Evolutionary conservation across 2,797 vertebrate species (phyloP).

Genomic region (Todus mexicanus): DNA sequence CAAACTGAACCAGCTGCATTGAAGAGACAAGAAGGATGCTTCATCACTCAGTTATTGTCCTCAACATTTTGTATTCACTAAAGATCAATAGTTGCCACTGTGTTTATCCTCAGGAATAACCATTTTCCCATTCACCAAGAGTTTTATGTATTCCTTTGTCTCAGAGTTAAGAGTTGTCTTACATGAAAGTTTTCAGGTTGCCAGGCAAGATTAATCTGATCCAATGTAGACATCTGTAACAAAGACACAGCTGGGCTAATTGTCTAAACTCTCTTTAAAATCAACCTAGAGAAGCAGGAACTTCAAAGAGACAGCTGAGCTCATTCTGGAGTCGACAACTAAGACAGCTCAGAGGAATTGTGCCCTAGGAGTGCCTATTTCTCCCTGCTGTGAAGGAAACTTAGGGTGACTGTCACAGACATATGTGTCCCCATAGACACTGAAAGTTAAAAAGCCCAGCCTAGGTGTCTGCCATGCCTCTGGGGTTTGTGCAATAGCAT

Average conservation of each 20-base stretch:
- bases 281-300: neutral
- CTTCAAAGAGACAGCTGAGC: conserved; percentile 12
- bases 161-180: neutral
- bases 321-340: neutral
- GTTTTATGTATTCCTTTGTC: conserved; percentile 41
- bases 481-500: conserved; percentile 30
- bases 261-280: conserved; percentile 24
- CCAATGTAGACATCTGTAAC: neutral
- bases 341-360: neutral
- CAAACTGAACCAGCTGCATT: conserved; percentile 22
- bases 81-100: neutral
- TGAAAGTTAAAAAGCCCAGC: neutral
- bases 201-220: neutral
- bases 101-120: conserved; percentile 27
- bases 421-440: neutral
- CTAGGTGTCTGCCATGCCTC: neutral
- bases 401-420: neutral
- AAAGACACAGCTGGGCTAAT: conserved; percentile 22
- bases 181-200: conserved; percentile 53
- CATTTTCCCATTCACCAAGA: conserved; percentile 43
- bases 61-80: conserved; percentile 11
- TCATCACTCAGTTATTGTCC: conserved; percentile 10
- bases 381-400: neutral
- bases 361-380: neutral
- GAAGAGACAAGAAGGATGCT: conserved; percentile 17